These are phyloP conservation scores for Amazona vittata DNA, from an alignment of 2,113 vertebrate genomes.

Conservation along the genomic window DNA sequence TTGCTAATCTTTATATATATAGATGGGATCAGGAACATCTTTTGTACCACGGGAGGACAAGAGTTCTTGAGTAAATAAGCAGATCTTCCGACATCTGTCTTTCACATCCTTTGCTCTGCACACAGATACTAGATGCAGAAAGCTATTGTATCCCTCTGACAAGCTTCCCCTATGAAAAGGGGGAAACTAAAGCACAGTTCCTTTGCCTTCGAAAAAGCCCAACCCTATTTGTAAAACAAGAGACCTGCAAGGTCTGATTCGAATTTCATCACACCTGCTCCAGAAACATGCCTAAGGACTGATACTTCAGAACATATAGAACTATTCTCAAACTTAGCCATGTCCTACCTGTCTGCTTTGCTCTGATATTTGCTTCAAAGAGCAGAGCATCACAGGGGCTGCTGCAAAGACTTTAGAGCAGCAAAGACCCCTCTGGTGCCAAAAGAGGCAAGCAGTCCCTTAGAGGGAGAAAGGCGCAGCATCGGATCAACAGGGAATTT, in stretches of 20 bases:
- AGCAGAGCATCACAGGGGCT: background rate
- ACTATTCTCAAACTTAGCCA: background rate
- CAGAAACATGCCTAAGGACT: background rate
- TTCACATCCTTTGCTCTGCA: background rate
- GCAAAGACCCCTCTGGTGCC: background rate
- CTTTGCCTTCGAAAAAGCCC: background rate
- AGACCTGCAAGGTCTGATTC: background rate
- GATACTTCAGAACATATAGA: background rate
- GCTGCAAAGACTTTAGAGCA: background rate
- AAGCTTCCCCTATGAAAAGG: background rate
- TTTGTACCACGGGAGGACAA: background rate
- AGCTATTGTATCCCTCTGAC: background rate
- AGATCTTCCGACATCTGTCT: background rate
- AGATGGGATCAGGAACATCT: background rate
- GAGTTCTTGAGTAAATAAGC: background rate
- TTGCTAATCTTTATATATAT: background rate
- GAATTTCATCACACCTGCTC: background rate
- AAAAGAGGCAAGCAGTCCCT: background rate
- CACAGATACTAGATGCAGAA: background rate
- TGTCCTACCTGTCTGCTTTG: background rate
- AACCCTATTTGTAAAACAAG: background rate
- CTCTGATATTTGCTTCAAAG: slow-evolving; percentile 1
- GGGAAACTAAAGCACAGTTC: background rate
- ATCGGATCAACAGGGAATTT: background rate
- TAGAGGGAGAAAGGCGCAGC: background rate